A percentile compares a stretch with the other conserved stretches of the same genome.
phyloP scores from a whole-genome alignment of 2,797 vertebrate genomes.

The Garrulus glandarius region DNA sequence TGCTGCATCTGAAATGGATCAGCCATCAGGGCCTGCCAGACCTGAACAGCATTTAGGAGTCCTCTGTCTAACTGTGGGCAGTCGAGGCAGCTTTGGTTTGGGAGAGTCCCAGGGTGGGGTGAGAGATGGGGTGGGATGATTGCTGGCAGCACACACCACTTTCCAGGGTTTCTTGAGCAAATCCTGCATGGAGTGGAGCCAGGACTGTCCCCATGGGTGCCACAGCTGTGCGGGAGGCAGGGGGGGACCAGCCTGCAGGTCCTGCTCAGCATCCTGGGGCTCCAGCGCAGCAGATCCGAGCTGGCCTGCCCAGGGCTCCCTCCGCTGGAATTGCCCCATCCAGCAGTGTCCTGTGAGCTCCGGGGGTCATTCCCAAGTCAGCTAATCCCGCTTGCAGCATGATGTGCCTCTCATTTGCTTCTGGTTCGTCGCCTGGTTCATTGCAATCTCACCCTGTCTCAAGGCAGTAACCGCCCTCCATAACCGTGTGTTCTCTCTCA shows the following conservation, averaged over 20 bases:
- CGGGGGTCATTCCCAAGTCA: rapidly evolving
- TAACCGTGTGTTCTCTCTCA: conserved; percentile 51
- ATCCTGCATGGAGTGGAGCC: neutral
- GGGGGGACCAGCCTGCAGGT: neutral
- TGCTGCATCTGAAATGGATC: neutral
- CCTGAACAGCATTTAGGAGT: neutral
- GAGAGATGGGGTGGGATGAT: neutral
- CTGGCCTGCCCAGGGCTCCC: neutral
- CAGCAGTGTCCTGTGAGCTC: neutral
- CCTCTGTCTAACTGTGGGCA: neutral
- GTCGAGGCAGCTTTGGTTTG: neutral
- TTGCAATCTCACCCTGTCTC: conserved; percentile 34
- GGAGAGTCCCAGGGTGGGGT: neutral
- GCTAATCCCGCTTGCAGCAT: conserved; percentile 12
- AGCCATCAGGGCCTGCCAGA: neutral
- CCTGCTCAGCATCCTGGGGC: neutral
- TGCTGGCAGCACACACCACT: neutral
- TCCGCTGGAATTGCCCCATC: neutral
- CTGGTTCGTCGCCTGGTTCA: neutral
- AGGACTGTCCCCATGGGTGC: rapidly evolving
- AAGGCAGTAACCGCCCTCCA: conserved; percentile 34
- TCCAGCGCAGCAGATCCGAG: neutral
- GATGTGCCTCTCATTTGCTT: conserved; percentile 21
- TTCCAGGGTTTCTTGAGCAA: neutral
- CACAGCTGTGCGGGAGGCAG: rapidly evolving